Conservation (phyloP, 2,113 vertebrate genomes). For the Origma solitaria region DNA sequence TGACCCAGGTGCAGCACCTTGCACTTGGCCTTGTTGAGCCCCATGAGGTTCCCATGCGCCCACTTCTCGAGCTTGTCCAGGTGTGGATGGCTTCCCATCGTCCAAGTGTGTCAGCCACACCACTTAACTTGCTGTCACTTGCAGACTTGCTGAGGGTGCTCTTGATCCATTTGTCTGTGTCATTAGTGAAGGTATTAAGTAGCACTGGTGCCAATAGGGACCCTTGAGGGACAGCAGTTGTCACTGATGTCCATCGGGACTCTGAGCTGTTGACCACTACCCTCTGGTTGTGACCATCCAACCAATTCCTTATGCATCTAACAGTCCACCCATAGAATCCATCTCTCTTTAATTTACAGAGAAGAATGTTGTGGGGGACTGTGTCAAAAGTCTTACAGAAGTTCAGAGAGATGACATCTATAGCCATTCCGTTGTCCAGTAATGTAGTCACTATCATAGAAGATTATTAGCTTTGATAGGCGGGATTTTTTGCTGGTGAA, state of each 20-base stretch:
- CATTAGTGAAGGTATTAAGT: background rate
- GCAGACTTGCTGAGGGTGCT: background rate
- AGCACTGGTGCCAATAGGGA: rapidly evolving
- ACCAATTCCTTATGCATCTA: background rate
- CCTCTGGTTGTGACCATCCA: background rate
- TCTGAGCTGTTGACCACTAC: background rate
- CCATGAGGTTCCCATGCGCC: background rate
- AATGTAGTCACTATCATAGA: too few species aligned
- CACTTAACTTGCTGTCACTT: background rate
- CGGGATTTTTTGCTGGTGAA: background rate
- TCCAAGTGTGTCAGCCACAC: background rate
- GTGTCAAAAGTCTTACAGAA: background rate
- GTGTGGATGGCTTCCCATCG: background rate
- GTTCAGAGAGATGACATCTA: background rate
- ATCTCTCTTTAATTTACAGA: background rate
- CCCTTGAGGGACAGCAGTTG: background rate
- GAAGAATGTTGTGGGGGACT: background rate
- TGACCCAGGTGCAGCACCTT: background rate
- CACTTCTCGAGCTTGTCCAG: rapidly evolving
- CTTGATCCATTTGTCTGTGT: rapidly evolving
- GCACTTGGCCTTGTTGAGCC: background rate
- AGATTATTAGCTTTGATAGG: background rate
- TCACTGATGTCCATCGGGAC: background rate
- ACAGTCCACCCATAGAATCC: rapidly evolving
- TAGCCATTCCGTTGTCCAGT: background rate